These are phyloP conservation scores for Amiota mariae DNA, from an alignment of 2,888 invertebrate genomes.

Conservation along the genomic window DNA sequence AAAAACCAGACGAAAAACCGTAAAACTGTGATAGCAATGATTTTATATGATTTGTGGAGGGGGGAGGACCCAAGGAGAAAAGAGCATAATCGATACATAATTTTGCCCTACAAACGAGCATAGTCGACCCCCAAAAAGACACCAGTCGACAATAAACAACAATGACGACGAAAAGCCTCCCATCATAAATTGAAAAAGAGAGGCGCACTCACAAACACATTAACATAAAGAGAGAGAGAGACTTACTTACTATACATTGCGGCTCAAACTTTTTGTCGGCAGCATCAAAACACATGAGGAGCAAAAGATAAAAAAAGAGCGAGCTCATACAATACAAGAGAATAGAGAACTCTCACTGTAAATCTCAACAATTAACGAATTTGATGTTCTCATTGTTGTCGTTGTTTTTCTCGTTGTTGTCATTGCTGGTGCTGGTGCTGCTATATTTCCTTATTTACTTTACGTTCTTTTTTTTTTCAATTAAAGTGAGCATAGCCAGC, in stretches of 20 bases:
- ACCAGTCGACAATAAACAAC: conserved; percentile 47
- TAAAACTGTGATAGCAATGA: not conserved
- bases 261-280: conserved; percentile 49
- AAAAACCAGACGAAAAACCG: not conserved
- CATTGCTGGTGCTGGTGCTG: conserved; percentile 2
- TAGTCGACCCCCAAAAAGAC: conserved; percentile 54
- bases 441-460: not conserved
- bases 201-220: conserved; percentile 32
- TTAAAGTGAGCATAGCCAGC: not conserved
- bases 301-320: conserved; percentile 41
- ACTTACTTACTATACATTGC: conserved; percentile 57
- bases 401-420: no score
- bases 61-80: conserved; percentile 12
- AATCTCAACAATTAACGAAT: conserved; percentile 16
- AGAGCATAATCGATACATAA: conserved; percentile 66
- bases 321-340: conserved; percentile 42
- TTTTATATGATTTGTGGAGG: not conserved
- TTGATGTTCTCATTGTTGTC: conserved; percentile 2
- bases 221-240: not conserved
- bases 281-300: conserved; percentile 35
- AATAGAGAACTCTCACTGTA: conserved; percentile 44
- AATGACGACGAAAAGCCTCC: conserved; percentile 63
- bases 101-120: conserved; percentile 66
- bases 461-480: not conserved
- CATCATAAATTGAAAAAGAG: conserved; percentile 2